phyloP scores from a whole-genome alignment of 2,888 invertebrate genomes.

The Hetaerina titia region DNA sequence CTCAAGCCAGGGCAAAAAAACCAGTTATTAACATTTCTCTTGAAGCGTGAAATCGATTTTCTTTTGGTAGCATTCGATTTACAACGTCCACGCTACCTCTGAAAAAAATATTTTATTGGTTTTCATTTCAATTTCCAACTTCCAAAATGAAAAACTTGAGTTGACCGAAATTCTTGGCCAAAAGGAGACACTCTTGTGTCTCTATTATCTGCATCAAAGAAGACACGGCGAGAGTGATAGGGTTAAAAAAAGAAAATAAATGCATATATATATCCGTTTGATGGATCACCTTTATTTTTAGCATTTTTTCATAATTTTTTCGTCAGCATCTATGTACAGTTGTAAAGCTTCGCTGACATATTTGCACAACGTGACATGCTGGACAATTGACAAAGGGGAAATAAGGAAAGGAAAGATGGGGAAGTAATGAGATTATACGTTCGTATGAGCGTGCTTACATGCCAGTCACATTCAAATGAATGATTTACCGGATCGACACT shows the following conservation, averaged over 20 bases:
- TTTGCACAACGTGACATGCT: constrained; percentile 56
- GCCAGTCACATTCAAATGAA: constrained; percentile 46
- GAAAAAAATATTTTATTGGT: no score
- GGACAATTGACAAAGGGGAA: not conserved
- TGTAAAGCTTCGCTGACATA: constrained; percentile 57
- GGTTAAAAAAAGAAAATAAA: not conserved
- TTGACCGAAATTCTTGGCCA: no score
- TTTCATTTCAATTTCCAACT: no score
- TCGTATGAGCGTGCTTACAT: constrained; percentile 56
- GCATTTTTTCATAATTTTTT: constrained; percentile 39
- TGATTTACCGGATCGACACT: constrained; percentile 22
- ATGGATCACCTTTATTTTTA: constrained; percentile 66
- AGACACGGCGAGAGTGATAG: not conserved
- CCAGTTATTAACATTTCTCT: no score
- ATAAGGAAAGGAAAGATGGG: not conserved
- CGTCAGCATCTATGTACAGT: constrained; percentile 56
- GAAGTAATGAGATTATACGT: not conserved
- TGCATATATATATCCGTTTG: constrained; percentile 25
- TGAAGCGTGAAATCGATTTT: no score
- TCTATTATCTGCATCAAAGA: no score
- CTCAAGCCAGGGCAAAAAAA: no score
- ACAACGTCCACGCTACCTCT: no score
- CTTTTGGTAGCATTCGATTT: no score
- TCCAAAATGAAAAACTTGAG: no score
- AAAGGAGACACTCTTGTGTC: no score